A percentile compares a stretch with the other conserved stretches of the same genome.
Evolutionary conservation across 2,888 invertebrate genomes (phyloP).

Genomic region (Nephrotoma guestfalica): DNA sequence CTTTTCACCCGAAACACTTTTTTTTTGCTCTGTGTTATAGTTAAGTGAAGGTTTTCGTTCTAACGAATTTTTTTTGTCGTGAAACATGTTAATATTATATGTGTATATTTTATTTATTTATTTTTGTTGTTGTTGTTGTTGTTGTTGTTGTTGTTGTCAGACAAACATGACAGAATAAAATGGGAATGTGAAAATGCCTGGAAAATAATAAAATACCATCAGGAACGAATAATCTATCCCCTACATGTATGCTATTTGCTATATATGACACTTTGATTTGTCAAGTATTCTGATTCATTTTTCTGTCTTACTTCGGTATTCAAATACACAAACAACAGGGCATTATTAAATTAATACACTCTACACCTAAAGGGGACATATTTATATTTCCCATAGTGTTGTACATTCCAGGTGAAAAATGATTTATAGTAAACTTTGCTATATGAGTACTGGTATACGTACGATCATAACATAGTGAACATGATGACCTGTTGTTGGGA

Average conservation of each 20-base stretch:
- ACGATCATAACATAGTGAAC: neutral
- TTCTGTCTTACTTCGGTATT: neutral
- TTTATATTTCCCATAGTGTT: neutral
- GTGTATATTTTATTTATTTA: neutral
- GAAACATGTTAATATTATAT: neutral
- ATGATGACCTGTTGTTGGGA: neutral
- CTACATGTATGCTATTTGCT: neutral
- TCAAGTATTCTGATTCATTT: neutral
- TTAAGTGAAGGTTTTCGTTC: neutral
- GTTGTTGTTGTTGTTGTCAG: neutral
- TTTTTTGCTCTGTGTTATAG: neutral
- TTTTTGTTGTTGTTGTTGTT: neutral
- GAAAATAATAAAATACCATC: neutral
- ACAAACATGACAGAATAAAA: neutral
- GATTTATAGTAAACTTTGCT: neutral
- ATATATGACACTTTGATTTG: neutral
- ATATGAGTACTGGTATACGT: neutral
- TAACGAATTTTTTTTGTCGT: neutral
- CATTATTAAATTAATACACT: neutral
- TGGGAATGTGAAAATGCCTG: neutral
- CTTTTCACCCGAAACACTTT: neutral
- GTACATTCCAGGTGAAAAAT: neutral
- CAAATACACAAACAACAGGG: neutral
- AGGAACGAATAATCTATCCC: neutral
- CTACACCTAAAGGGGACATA: neutral